Evolutionary conservation across 2,888 invertebrate species (phyloP).

Genomic region (Spisula solida): DNA sequence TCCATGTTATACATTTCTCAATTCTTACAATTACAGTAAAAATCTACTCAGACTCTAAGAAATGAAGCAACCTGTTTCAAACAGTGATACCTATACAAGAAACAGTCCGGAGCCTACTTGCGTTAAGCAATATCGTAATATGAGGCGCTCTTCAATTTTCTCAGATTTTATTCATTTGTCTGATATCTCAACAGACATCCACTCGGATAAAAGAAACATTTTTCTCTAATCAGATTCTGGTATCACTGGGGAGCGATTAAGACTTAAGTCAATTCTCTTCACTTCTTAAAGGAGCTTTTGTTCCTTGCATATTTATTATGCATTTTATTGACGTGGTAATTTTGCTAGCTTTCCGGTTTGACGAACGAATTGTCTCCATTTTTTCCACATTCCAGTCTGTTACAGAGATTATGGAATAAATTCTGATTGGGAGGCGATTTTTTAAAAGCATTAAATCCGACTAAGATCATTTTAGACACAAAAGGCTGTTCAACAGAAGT

Average conservation of each 20-base stretch:
- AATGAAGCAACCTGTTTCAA: neutral
- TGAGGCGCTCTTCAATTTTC: neutral
- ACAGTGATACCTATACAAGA: neutral
- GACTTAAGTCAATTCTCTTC: constrained; percentile 22
- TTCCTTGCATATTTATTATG: constrained; percentile 18
- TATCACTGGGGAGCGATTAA: constrained; percentile 17
- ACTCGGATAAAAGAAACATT: constrained; percentile 3
- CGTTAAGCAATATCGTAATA: neutral
- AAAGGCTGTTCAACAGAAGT: neutral
- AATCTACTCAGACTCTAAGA: neutral
- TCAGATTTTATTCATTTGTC: neutral
- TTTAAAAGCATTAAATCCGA: neutral
- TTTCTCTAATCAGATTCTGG: constrained; percentile 10
- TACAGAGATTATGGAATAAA: constrained; percentile 10
- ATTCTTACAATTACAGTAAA: too few species aligned
- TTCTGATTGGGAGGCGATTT: too few species aligned
- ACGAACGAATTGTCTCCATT: constrained; percentile 19
- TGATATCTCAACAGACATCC: constrained; percentile 13
- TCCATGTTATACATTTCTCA: too few species aligned
- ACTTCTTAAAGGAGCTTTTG: constrained; percentile 22
- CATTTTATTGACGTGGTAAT: constrained; percentile 15
- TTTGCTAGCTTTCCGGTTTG: constrained; percentile 12
- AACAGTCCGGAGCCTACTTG: neutral
- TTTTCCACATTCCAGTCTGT: neutral
- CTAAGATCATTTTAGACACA: neutral